Evolutionary conservation across 2,113 vertebrate species (phyloP), one percentile per base, ranked within the genome.

Genomic region (Trachemys scripta): DNA sequence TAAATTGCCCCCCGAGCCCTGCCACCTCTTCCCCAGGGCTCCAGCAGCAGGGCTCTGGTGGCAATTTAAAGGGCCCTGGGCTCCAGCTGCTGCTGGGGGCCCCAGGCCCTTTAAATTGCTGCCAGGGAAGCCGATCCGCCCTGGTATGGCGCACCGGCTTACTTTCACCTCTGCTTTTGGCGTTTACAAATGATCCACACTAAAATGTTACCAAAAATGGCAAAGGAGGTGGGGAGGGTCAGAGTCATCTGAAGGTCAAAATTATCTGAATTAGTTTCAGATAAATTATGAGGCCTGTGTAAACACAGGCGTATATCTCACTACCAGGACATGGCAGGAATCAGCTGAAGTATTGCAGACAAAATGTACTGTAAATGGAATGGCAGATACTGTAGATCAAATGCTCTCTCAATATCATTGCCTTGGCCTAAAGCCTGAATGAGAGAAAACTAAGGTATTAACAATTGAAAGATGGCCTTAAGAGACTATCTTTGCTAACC

Each of bases 251-350:
- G 53, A 45, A 47, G 84, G 62, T 19, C 35, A n/a, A 92, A 88
- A 27, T 12, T 3, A 3, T 79, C 24, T 38, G 51, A 90, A n/a
- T 84, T 1, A 35, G 91, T 93, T 93, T 45, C 84, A 89, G 13
- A 7, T 91, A 90, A 95, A 31, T 91, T 79, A 45, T 94, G 62
- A 88, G 47, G 42, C 69, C 80, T 92, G 29, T 53, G 90, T 80
- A 88, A 93, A 82, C 3, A 2, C 82, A 62, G 75, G 8, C 20
- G 88, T 65, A 47, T 91, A 0, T 56, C 42, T 87, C 35, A 93
- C 35, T 31, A 76, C 27, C 53, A 90, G 93, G 29, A 88, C 17
- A 24, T 19, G 72, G 57, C 75, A 88, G 85, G 51, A 93, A 82
- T 94, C 80, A 93, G 79, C 45, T 91, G 51, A 95, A 38, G 38